A percentile compares a stretch with the other conserved stretches of the same genome.
Evolutionary conservation across 2,888 invertebrate genomes (phyloP).

Genomic region (Drosophila mettleri): DNA sequence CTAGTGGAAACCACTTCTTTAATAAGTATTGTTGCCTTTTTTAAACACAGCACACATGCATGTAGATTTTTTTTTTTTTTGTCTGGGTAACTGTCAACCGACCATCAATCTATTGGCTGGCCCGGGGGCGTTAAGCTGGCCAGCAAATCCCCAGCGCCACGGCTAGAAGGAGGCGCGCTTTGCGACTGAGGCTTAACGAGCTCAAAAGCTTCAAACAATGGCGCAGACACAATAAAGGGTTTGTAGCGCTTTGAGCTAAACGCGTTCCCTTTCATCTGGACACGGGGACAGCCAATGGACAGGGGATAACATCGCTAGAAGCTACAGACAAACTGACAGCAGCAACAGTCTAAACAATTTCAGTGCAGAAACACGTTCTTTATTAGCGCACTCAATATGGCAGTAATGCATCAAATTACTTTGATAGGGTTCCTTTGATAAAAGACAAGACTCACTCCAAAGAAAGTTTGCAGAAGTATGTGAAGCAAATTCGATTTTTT

Average conservation of each 20-base stretch:
- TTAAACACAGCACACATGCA: conserved; percentile 10
- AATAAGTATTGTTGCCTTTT: conserved; percentile 15
- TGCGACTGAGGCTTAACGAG: conserved; percentile 65
- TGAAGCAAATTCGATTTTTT: no score
- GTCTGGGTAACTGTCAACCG: conserved; percentile 66
- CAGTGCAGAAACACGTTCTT: conserved; percentile 11
- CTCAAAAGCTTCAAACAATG: conserved; percentile 66
- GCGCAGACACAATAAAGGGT: conserved; percentile 70
- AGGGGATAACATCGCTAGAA: conserved; percentile 41
- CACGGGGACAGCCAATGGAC: conserved; percentile 29
- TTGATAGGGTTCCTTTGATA: neutral
- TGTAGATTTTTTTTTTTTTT: conserved; percentile 53
- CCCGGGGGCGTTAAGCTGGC: conserved; percentile 65
- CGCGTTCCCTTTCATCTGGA: conserved; percentile 66
- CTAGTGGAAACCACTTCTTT: neutral
- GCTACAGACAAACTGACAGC: conserved; percentile 56
- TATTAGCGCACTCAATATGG: neutral
- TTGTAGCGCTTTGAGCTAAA: conserved; percentile 62
- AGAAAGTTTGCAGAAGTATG: neutral
- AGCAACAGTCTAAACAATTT: conserved; percentile 39
- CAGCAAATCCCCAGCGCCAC: conserved; percentile 57
- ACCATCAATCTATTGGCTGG: conserved; percentile 72
- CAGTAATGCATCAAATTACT: conserved; percentile 11
- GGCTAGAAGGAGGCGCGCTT: conserved; percentile 61
- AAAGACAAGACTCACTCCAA: no score